Percentiles rank a stretch among this genome's conserved stretches.
These are phyloP conservation scores for Tupaia chinensis DNA, from an alignment of 2,113 vertebrate genomes.

Conservation along the genomic window DNA sequence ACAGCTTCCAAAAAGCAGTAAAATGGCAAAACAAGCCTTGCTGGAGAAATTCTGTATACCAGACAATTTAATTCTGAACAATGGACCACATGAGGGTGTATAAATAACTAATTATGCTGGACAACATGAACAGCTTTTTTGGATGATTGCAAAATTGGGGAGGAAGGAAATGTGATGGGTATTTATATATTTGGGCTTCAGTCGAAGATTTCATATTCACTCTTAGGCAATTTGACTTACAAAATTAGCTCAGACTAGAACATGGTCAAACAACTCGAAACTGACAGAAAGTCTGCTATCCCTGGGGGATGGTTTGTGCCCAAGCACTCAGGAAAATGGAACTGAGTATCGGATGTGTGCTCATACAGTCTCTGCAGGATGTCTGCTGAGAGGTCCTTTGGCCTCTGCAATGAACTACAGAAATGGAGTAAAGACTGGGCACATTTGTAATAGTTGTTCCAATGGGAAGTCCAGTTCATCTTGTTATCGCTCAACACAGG, in stretches of 20 bases:
- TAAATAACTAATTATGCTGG: slow-evolving; percentile 83
- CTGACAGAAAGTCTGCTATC: slow-evolving; percentile 62
- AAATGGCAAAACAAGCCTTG: slow-evolving; percentile 75
- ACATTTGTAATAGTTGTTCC: not conserved
- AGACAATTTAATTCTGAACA: slow-evolving; percentile 80
- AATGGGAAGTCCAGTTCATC: not conserved
- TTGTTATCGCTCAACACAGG: not conserved
- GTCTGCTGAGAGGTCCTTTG: not conserved
- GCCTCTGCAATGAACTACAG: not conserved
- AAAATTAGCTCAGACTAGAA: slow-evolving; percentile 82
- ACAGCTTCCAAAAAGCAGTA: slow-evolving; percentile 73
- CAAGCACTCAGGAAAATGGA: not conserved
- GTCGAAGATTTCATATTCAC: slow-evolving; percentile 83
- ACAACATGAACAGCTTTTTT: slow-evolving; percentile 79
- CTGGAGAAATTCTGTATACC: slow-evolving; percentile 75
- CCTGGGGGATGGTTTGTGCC: not conserved
- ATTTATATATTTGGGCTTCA: slow-evolving; percentile 83
- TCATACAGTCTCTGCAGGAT: not conserved
- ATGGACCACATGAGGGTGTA: slow-evolving; percentile 78
- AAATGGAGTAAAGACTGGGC: not conserved
- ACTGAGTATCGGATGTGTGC: not conserved
- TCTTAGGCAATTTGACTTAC: slow-evolving; percentile 83
- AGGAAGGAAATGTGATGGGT: slow-evolving; percentile 83
- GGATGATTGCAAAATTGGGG: slow-evolving; percentile 83
- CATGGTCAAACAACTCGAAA: slow-evolving; percentile 74